Percentiles rank a stretch among this genome's conserved stretches.
phyloP scores from a whole-genome alignment of 2,888 invertebrate genomes.

The Drosophila mimica region DNA sequence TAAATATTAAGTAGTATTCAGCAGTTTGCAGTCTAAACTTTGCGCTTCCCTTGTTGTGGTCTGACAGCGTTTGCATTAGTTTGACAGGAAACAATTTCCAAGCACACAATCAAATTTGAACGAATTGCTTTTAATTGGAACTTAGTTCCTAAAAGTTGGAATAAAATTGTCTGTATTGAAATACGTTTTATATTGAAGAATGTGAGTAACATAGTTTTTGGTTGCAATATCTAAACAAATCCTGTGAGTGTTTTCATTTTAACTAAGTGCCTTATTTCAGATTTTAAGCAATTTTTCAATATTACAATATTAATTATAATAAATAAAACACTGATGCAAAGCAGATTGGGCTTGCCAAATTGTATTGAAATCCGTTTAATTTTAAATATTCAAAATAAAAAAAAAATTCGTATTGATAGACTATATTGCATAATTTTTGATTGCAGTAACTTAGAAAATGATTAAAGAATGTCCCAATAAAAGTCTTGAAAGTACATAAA shows the following conservation, averaged over 20 bases:
- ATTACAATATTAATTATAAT: background rate
- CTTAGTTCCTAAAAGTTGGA: background rate
- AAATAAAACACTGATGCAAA: background rate
- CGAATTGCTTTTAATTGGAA: background rate
- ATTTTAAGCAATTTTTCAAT: background rate
- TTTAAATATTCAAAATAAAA: background rate
- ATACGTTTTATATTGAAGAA: background rate
- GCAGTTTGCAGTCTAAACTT: background rate
- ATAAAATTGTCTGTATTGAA: background rate
- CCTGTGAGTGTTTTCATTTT: too few species aligned
- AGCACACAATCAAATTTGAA: background rate
- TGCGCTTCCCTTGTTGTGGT: background rate
- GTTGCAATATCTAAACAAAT: too few species aligned
- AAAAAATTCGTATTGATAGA: too few species aligned
- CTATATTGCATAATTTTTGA: background rate
- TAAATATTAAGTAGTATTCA: background rate
- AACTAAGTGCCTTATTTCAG: too few species aligned
- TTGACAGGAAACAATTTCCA: background rate
- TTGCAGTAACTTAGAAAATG: conserved; percentile 2
- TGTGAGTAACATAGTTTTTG: background rate
- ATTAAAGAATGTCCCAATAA: conserved; percentile 54
- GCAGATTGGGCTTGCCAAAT: background rate
- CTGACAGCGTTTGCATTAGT: background rate
- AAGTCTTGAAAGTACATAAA: conserved; percentile 41
- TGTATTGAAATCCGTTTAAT: background rate